Percentiles rank a stretch among this genome's conserved stretches.
phyloP scores from a whole-genome alignment of 2,797 vertebrate species.

The Saxicola maurus region DNA sequence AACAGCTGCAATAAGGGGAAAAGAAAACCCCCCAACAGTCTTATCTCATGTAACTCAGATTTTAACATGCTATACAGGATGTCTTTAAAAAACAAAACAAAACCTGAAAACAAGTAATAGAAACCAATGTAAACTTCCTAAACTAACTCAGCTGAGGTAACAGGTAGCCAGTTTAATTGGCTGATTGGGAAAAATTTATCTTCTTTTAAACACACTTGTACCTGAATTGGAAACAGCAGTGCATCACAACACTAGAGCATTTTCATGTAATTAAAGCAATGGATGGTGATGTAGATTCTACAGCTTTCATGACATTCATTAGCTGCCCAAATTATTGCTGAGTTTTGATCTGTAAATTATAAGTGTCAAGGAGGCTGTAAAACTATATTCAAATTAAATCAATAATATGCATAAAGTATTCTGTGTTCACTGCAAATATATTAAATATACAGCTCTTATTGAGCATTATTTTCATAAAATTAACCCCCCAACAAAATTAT shows the following conservation, averaged over 20 bases:
- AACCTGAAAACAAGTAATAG: slow-evolving; percentile 78
- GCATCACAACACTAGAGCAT: slow-evolving; percentile 80
- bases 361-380: slow-evolving; percentile 93
- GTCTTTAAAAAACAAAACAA: slow-evolving; percentile 71
- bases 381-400: slow-evolving; percentile 96
- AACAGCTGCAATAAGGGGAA: slow-evolving; percentile 14
- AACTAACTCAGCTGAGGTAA: slow-evolving; percentile 89
- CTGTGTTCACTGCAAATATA: slow-evolving; percentile 96
- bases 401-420: slow-evolving; percentile 91
- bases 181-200: slow-evolving; percentile 77
- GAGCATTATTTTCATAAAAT: slow-evolving; percentile 98
- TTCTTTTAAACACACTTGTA: slow-evolving; percentile 78
- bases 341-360: slow-evolving; percentile 97
- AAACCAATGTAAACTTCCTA: slow-evolving; percentile 87
- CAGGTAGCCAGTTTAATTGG: slow-evolving; percentile 84
- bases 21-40: slow-evolving; percentile 33
- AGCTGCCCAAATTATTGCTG: slow-evolving; percentile 99
- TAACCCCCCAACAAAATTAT: slow-evolving; percentile 97
- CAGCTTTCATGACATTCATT: slow-evolving; percentile 99
- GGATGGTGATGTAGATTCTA: slow-evolving; percentile 86
- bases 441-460: slow-evolving; percentile 97
- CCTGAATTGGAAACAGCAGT: slow-evolving; percentile 82
- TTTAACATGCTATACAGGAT: slow-evolving; percentile 72
- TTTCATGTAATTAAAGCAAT: slow-evolving; percentile 81
- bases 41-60: slow-evolving; percentile 63